Percentiles rank a stretch among this genome's conserved stretches.
Evolutionary conservation across 2,888 invertebrate genomes (phyloP).

Genomic region (Philhelius pedissequus): DNA sequence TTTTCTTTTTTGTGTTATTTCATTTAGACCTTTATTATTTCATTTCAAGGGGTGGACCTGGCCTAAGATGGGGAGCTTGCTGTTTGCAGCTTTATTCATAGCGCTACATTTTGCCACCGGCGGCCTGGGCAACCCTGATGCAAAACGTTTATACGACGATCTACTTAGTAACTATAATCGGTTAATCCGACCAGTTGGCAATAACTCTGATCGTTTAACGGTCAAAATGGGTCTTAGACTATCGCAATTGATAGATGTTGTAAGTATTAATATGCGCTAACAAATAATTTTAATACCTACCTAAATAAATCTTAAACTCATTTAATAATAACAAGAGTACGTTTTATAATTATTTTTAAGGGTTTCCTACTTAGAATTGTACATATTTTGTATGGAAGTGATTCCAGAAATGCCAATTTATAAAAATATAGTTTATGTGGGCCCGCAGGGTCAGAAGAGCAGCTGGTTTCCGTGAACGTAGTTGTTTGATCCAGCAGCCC

Average conservation of each 20-base stretch:
- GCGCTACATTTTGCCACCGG: slow-evolving; percentile 87
- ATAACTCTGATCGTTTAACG: slow-evolving; percentile 95
- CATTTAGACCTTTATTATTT: neutral
- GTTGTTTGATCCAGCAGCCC: too few relatives aligned
- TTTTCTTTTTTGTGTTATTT: neutral
- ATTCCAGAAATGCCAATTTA: too few relatives aligned
- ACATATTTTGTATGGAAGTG: too few relatives aligned
- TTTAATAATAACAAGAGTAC: neutral
- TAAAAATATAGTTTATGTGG: too few relatives aligned
- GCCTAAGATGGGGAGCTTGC: slow-evolving; percentile 91
- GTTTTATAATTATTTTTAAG: neutral
- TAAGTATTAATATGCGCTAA: slow-evolving; percentile 81
- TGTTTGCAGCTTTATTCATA: slow-evolving; percentile 86
- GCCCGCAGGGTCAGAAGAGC: too few relatives aligned
- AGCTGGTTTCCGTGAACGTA: too few relatives aligned
- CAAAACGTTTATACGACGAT: slow-evolving; percentile 96
- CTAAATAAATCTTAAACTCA: neutral
- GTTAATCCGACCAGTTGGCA: slow-evolving; percentile 95
- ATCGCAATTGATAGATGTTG: slow-evolving; percentile 95
- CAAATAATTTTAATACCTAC: neutral
- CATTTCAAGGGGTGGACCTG: slow-evolving; percentile 88
- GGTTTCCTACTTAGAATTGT: too few relatives aligned
- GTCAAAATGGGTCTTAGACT: slow-evolving; percentile 96
- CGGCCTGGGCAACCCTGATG: slow-evolving; percentile 93
- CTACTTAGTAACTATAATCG: slow-evolving; percentile 96